A percentile compares a stretch with the other conserved stretches of the same genome.
Conservation (phyloP, 64 coral and sea anemone genomes). For the Dendronephthya gigantea region DNA sequence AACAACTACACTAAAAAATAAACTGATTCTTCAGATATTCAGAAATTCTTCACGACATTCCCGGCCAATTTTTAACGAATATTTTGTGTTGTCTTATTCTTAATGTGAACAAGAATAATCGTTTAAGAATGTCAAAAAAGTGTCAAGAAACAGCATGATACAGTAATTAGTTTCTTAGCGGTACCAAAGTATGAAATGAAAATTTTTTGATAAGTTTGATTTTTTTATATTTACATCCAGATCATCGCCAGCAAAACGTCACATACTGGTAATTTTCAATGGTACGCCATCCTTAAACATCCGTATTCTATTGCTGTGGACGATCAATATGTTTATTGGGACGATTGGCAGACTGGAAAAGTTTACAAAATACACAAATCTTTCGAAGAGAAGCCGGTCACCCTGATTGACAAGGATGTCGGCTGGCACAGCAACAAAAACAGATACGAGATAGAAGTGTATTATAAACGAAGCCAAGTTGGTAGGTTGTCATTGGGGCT, state of each 20-base stretch:
- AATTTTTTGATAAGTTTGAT: too few relatives aligned
- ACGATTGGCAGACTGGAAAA: background rate
- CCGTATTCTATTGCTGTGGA: slow-evolving; percentile 17
- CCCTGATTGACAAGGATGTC: background rate
- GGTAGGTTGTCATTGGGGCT: background rate
- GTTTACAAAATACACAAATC: background rate
- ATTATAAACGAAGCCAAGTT: background rate
- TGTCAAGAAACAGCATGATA: too few relatives aligned
- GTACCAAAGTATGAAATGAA: background rate
- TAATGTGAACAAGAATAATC: too few relatives aligned
- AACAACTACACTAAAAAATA: too few relatives aligned
- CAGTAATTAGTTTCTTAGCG: too few relatives aligned
- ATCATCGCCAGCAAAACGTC: background rate
- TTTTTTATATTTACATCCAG: background rate
- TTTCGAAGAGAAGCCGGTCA: background rate
- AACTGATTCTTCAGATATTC: too few relatives aligned
- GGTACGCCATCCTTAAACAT: background rate
- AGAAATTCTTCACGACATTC: too few relatives aligned
- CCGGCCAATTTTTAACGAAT: too few relatives aligned
- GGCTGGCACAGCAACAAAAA: background rate
- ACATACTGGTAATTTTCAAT: background rate
- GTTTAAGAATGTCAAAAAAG: too few relatives aligned
- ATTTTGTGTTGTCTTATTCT: too few relatives aligned
- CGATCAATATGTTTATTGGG: slow-evolving; percentile 2
- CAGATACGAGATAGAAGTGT: background rate